phyloP scores from a whole-genome alignment of 2,888 invertebrate genomes.

The Beris morrisii region DNA sequence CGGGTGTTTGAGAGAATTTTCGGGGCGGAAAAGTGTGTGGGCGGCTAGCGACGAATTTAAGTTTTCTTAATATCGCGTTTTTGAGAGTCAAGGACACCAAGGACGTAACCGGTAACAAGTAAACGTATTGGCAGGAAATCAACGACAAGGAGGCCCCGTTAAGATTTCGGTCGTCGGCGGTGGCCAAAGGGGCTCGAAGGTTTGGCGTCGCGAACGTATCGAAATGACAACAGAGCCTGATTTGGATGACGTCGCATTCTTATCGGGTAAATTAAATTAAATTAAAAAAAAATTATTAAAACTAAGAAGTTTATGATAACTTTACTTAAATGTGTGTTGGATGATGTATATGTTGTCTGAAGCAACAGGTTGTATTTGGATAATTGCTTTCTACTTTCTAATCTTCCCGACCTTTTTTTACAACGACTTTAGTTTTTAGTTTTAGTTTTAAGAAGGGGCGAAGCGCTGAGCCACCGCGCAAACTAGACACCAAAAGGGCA shows the following conservation, averaged over 20 bases:
- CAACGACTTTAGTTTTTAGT: too few relatives aligned
- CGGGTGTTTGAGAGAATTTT: too few relatives aligned
- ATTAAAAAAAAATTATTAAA: neutral
- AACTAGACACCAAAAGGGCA: too few relatives aligned
- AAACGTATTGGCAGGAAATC: constrained; percentile 56
- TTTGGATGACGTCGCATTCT: constrained; percentile 89
- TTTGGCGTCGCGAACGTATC: constrained; percentile 60
- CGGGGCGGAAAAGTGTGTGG: too few relatives aligned
- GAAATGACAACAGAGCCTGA: constrained; percentile 85
- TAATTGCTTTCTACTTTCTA: too few relatives aligned
- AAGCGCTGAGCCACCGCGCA: too few relatives aligned
- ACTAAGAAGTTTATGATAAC: neutral
- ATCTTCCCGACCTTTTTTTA: too few relatives aligned
- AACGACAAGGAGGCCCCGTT: constrained; percentile 55
- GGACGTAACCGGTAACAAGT: constrained; percentile 12
- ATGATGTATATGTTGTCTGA: too few relatives aligned
- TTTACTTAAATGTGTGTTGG: neutral
- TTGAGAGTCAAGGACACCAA: constrained; percentile 25
- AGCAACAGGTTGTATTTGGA: too few relatives aligned
- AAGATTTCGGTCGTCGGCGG: constrained; percentile 58
- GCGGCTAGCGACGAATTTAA: too few relatives aligned
- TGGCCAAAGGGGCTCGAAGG: constrained; percentile 54
- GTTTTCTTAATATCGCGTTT: constrained; percentile 4
- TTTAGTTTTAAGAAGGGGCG: too few relatives aligned
- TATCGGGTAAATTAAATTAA: constrained; percentile 68